Percentiles rank a stretch among this genome's conserved stretches.
These are phyloP conservation scores for Hirundichthys speculiger DNA, from an alignment of 2,113 vertebrate species.

Conservation along the genomic window DNA sequence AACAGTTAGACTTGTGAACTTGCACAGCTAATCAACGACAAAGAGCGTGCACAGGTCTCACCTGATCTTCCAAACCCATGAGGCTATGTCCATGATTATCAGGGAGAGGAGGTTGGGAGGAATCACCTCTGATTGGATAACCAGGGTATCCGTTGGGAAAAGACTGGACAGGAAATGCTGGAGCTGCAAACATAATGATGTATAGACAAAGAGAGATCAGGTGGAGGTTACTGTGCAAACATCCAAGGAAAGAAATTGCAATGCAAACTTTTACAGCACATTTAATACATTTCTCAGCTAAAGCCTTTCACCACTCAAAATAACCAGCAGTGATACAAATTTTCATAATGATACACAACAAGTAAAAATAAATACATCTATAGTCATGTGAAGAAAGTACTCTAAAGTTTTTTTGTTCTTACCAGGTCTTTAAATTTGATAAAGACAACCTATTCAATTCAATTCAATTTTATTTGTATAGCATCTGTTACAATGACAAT, in stretches of 20 bases:
- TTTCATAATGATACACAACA: too few relatives aligned
- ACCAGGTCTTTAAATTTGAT: too few relatives aligned
- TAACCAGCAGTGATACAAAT: too few relatives aligned
- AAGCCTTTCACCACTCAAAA: too few relatives aligned
- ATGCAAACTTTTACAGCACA: too few relatives aligned
- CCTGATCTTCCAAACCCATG: constrained; percentile 94
- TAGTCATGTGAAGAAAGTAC: too few relatives aligned
- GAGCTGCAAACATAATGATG: constrained; percentile 74
- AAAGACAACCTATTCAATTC: too few relatives aligned
- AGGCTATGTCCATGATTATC: constrained; percentile 92
- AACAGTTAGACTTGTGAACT: constrained; percentile 1
- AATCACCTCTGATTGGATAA: constrained; percentile 88
- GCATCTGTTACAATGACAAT: too few relatives aligned
- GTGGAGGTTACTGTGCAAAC: not conserved
- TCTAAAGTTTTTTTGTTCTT: too few relatives aligned
- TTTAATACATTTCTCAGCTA: too few relatives aligned
- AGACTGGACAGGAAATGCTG: constrained; percentile 88
- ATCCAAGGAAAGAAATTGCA: not conserved
- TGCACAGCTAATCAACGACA: not conserved
- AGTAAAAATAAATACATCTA: too few relatives aligned
- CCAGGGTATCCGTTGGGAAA: constrained; percentile 95
- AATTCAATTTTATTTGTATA: too few relatives aligned
- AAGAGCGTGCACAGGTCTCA: constrained; percentile 49
- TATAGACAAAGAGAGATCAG: not conserved
- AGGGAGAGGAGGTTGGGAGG: constrained; percentile 87